Base-by-base conservation (phyloP, 2,113 vertebrate genomes). In the Urocynchramus pylzowi region DNA sequence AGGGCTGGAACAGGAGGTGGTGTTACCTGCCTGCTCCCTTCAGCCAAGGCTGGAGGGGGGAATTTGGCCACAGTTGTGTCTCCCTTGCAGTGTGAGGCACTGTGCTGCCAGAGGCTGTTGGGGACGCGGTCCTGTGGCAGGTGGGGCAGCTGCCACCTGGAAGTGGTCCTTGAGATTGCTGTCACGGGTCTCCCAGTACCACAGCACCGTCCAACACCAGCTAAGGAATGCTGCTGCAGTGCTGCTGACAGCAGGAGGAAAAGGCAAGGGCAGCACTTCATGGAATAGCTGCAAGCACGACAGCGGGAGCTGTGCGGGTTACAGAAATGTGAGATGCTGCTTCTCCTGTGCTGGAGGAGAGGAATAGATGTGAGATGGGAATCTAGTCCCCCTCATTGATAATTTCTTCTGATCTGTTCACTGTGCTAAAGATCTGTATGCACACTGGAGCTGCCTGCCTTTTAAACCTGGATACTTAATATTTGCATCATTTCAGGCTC, bases 141-240 rank as follows among this genome's bases (percentile, higher is more conserved):
- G 28, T 39, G 35, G 49, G 26, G n/a, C 54, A 67, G 65, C 23
- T 64, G 39, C 47, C 27, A 35, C 68, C 28, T 79, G 69, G 35
- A 54, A 80, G 35, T 7, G 2, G 37, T 50, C 60, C 23, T 35
- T 57, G 49, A 19, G 59, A 21, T 42, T 35, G 59, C 37, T 7
- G 6, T 9, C 49, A 26, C 0, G 0, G 28, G 20, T 85, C 20
- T 86, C 23, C 39, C 3, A 3, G 47, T n/a, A 23, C 20, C 44
- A 47, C 50, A 84, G 27, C 63, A 56, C 60, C 0, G 0, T 53
- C n/a, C 82, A 65, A 21, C 61, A n/a, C 42, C 49, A 57, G 60
- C 63, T 64, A 11, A 57, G 53, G 84, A 54, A 18, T 73, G 75
- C 60, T 84, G 41, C 90, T 88, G 59, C 53, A 3, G 10, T 65